Base-by-base conservation (phyloP, 2,888 invertebrate genomes). In the Drosophila anomalipes region DNA sequence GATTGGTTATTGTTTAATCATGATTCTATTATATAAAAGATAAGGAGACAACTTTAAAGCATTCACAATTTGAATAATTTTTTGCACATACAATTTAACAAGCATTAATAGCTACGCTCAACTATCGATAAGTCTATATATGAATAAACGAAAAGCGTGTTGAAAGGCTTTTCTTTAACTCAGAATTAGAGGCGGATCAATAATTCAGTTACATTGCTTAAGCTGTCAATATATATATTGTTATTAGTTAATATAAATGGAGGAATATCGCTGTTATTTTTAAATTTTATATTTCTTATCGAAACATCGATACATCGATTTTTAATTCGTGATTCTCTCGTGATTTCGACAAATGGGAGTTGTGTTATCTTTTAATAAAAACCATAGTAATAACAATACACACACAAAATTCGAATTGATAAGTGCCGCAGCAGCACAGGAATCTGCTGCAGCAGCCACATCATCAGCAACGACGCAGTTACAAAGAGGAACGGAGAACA, bases 311-410 rank as follows among this genome's bases (percentile, higher is more conserved):
- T 62, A 63, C 12, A 71, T 77, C 74, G 78, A 78, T 78, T 64
- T 51, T 49, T 37, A 28, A 12, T 22, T 54, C 16, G 44, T 28
- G 39, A 63, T 12, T 44, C 16, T 32, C 26, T 56, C 19, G 37
- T 41, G 41, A 39, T 63, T 63, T 71, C 49, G 73, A 49, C 73
- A 61, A 81, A 64, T 58, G 53, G 66, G 57, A 67, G 60, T 71
- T 77, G 66, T 51, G 61, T 78, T 78, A 82, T 82, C 67, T 67
- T 64, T 58, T 61, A 53, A 30, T 54, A 64, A 72, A 77, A 52
- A 37, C 9, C n/a, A 51, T 30, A 49, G 22, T 19, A n/a, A 19
- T 47, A 28, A 47, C 30, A 57, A n/a, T 49, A 53, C 32, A 51
- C 9, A 39, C 22, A 35, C 19, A 30, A 30, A 52, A n/a, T 32